Base-by-base conservation (phyloP, 2,888 invertebrate genomes). In the Amblyteles armatorius region DNA sequence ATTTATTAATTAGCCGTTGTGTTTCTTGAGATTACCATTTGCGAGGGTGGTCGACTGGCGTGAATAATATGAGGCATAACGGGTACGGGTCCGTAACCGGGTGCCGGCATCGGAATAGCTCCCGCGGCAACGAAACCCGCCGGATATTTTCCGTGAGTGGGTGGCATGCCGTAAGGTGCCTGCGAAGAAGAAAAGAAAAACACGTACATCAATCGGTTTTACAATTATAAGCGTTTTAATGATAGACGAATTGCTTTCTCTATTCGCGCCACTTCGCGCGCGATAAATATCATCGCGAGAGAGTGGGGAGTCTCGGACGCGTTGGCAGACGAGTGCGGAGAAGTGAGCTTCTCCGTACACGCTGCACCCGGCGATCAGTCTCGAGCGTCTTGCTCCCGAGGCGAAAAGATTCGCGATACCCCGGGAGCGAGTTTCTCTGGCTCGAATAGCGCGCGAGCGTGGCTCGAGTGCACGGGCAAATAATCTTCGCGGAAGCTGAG, bases 91-190 rank as follows among this genome's bases (percentile, higher is more conserved):
- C 92, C 91, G 79, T 92, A 92, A 73, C 88, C 89, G 40, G 91
- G 86, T 40, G 90, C 87, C n/a, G 91, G 88, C 13, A 92, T 89
- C 48, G 92, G 89, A 77, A 91, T 73, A 40, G 92, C 88, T 82
- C 91, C 91, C 60, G 92, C 88, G 63, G 92, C 86, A 71, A 93
- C 79, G 60, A 91, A 93, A 84, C 91, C 91, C 57, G 90, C 90
- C 48, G 92, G 89, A 87, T 90, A 91, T 83, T 92, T 92, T 36
- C 90, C 91, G 50, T 91, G 88, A 48, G 89, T 77, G 9, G 88
- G 57, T 57, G 90, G 89, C 84, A 92, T 91, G 85, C 92, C 92
- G 40, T 92, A 93, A 55, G 92, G 92, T 73, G 91, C 57, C 93
- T 93, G 87, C 9, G 85, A n/a, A 71, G 48, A n/a, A 68, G 57